A percentile compares a stretch with the other conserved stretches of the same genome.
Conservation (phyloP, 2,797 vertebrate species). For the Amniataba percoides region DNA sequence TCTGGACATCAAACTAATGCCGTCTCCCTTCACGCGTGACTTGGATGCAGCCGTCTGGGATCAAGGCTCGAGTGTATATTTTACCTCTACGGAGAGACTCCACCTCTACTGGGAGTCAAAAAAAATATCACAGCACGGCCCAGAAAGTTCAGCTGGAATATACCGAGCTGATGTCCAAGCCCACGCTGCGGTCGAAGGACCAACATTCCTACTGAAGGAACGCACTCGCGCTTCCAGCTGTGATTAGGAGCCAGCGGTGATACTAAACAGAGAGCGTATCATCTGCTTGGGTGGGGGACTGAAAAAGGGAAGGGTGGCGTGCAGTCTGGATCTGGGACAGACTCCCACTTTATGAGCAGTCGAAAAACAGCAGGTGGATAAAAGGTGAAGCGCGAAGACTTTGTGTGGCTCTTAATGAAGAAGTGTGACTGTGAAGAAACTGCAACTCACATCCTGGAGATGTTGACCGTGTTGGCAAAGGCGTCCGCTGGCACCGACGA, state of each 20-base stretch:
- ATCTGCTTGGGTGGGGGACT: conserved; percentile 55
- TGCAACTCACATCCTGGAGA: conserved; percentile 94
- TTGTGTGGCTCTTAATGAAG: conserved; percentile 11
- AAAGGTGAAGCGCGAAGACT: conserved; percentile 6
- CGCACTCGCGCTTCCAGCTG: conserved; percentile 70
- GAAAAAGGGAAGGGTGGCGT: conserved; percentile 27
- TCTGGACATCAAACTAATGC: conserved; percentile 8
- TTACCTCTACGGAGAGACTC: conserved; percentile 63
- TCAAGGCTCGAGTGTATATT: conserved; percentile 66
- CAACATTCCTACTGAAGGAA: conserved; percentile 75
- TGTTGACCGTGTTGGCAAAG: conserved; percentile 92
- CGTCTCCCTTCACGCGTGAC: conserved; percentile 60
- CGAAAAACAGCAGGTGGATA: conserved; percentile 60
- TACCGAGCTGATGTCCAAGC: conserved; percentile 53
- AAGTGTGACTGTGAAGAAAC: not conserved
- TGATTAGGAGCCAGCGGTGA: conserved; percentile 72
- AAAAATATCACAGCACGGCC: conserved; percentile 55
- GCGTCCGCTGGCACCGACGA: conserved; percentile 86
- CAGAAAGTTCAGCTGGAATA: conserved; percentile 55
- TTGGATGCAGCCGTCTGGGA: conserved; percentile 58
- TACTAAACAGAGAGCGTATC: conserved; percentile 72
- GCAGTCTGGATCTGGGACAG: conserved; percentile 19
- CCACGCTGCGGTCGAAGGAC: conserved; percentile 62
- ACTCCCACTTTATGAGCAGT: conserved; percentile 14
- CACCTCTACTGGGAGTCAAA: conserved; percentile 45